Base-by-base conservation (phyloP, 2,113 vertebrate species). In the Pangasianodon hypophthalmus region DNA sequence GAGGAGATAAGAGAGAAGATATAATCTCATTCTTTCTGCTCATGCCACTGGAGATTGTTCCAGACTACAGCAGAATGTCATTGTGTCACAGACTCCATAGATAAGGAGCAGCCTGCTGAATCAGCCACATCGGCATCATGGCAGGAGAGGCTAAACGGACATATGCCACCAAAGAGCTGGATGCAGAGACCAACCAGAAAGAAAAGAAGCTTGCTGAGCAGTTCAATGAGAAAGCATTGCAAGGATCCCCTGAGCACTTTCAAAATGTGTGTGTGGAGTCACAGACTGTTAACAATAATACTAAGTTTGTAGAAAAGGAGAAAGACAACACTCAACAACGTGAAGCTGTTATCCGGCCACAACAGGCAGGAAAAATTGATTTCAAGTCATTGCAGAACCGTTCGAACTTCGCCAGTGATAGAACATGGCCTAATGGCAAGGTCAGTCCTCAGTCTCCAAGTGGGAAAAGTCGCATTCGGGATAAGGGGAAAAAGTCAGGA, bases 61-160 rank as follows among this genome's bases (percentile, higher is more conserved):
- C 90, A 90, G 88, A 90, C 90, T 91, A 90, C 84, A 90, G 95
- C 92, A 93, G 87, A 92, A 97, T 97, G 97, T 94, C 94, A 91
- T 88, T 96, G 93, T 95, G 93, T 85, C 85, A 93, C 94, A 95
- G 94, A 94, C 93, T 92, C 69, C 93, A 92, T 92, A 91, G 92
- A 95, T 95, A 95, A 95, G 94, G 94, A 96, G 92, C 93, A 93
- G 93, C 91, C 95, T 93, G 94, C 85, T 93, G 92, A 92, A 92
- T 93, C 93, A 94, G 93, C 91, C 93, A 92, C 92, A 91, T 92
- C 19, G 94, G 96, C 95, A 97, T 94, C 96, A 97, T 97, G 97
- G 97, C 97, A 91, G 97, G 97, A 97, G 97, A 98, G 95, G 96
- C 95, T 95, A 97, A 96, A 95, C 96, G 95, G 95, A 95, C 93